phyloP scores from a whole-genome alignment of 2,888 invertebrate species.

The Penaeus monodon region DNA sequence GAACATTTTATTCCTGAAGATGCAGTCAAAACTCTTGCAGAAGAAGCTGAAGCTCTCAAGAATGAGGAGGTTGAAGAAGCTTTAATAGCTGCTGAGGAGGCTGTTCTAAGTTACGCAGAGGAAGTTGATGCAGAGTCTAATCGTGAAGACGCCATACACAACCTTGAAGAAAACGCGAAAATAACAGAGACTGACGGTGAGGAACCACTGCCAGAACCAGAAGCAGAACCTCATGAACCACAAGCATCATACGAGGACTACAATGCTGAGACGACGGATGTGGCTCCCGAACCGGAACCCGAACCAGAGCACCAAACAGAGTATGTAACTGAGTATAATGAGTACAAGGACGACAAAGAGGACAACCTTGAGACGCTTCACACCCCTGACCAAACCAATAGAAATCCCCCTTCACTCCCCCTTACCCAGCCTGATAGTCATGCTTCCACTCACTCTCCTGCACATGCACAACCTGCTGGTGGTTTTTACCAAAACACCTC shows the following conservation, averaged over 20 bases:
- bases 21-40: not conserved
- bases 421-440: constrained; percentile 9
- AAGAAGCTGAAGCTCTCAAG: constrained; percentile 14
- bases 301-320: constrained; percentile 35
- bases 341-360: constrained; percentile 26
- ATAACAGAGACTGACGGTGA: not conserved
- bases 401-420: constrained; percentile 8
- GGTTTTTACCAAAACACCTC: constrained; percentile 3
- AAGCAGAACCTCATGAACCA: not conserved
- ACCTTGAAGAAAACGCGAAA: not conserved
- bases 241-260: constrained; percentile 14
- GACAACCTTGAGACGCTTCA: constrained; percentile 33
- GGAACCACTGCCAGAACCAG: constrained; percentile 8
- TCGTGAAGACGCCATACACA: not conserved
- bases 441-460: not conserved
- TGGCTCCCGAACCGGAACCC: constrained; percentile 27
- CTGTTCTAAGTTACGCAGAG: not conserved
- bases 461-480: not conserved
- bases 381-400: constrained; percentile 10
- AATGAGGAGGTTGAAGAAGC: not conserved
- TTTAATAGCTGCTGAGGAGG: not conserved
- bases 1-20: constrained; percentile 20
- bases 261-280: constrained; percentile 5
- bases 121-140: not conserved
- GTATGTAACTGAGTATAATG: constrained; percentile 27